Percentiles rank a stretch among this genome's conserved stretches.
phyloP scores from a whole-genome alignment of 2,797 vertebrate species.

The Remorina albescens region DNA sequence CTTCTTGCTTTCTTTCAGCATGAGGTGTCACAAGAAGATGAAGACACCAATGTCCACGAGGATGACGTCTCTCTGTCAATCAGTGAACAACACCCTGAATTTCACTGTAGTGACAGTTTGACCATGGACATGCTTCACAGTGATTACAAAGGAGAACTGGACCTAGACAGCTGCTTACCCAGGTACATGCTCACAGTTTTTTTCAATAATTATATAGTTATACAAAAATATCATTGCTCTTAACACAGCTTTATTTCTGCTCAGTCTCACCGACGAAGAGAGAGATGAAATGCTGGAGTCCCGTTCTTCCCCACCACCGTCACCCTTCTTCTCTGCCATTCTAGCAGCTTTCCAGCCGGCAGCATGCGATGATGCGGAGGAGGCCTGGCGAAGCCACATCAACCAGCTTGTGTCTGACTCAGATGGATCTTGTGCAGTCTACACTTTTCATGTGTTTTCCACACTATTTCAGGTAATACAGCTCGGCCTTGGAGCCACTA shows the following conservation, averaged over 20 bases:
- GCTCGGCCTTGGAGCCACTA: no score
- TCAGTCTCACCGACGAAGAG: slow-evolving; percentile 88
- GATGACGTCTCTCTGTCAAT: slow-evolving; percentile 89
- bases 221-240: background rate
- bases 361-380: slow-evolving; percentile 93
- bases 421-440: slow-evolving; percentile 94
- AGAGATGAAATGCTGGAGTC: slow-evolving; percentile 80
- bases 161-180: slow-evolving; percentile 85
- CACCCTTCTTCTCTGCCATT: slow-evolving; percentile 97
- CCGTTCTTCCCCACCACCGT: slow-evolving; percentile 90
- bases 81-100: slow-evolving; percentile 87
- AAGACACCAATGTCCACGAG: slow-evolving; percentile 85
- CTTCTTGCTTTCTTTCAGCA: slow-evolving; percentile 71
- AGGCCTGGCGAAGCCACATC: slow-evolving; percentile 95
- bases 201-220: background rate
- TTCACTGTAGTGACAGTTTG: slow-evolving; percentile 87
- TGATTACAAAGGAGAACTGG: slow-evolving; percentile 86
- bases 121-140: slow-evolving; percentile 84
- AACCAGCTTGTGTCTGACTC: slow-evolving; percentile 95
- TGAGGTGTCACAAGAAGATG: slow-evolving; percentile 85
- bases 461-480: slow-evolving; percentile 93
- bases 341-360: slow-evolving; percentile 95
- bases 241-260: slow-evolving; percentile 36
- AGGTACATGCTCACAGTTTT: slow-evolving; percentile 86
- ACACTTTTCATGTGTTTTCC: slow-evolving; percentile 96